Base-by-base conservation (phyloP, 2,888 invertebrate species). In the Acholoe squamosa region DNA sequence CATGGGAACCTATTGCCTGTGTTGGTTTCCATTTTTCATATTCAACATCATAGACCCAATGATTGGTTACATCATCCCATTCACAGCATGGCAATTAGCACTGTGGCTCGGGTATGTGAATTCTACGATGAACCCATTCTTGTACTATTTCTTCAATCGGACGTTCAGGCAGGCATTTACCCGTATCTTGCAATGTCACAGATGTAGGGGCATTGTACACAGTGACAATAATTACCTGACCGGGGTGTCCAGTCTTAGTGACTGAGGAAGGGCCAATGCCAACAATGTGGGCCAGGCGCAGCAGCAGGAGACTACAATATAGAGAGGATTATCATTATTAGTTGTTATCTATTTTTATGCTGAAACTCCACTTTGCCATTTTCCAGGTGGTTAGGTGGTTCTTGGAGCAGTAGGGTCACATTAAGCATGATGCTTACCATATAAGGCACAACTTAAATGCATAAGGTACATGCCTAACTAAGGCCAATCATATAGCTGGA, bases 21-120 rank as follows among this genome's bases (percentile, higher is more conserved):
- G 95, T 89, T 95, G 95, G 95, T 94, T 94, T 91, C 95, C 95
- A 0, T 95, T 95, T 90, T 95, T 95, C 91, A 93, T 94, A 52
- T 91, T 94, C 56, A 95, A 95, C 91, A 93, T 95, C 19, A 93
- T 94, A 33, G 95, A 95, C 91, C 94, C 95, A 0, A 91, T 95
- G 28, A 93, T 95, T 34, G 94, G 94, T 12, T 94, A 95, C 91
- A 92, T 92, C 90, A 94, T 94, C 76, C 94, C 93, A 28, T 94
- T 94, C 91, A 92, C 92, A 28, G 92, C 94, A 7, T 94, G 94
- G 94, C 84, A 86, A 31, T 28, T 90, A 54, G 95, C 94, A 0
- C 90, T 94, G 54, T 95, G 95, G 95, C 92, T 95, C 22, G 95
- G 95, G 5, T 95, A 95, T 91, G 93, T 94, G 10, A 95, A 95